Base-by-base conservation (phyloP, 2,888 invertebrate species). In the Hypomecis atomaria region DNA sequence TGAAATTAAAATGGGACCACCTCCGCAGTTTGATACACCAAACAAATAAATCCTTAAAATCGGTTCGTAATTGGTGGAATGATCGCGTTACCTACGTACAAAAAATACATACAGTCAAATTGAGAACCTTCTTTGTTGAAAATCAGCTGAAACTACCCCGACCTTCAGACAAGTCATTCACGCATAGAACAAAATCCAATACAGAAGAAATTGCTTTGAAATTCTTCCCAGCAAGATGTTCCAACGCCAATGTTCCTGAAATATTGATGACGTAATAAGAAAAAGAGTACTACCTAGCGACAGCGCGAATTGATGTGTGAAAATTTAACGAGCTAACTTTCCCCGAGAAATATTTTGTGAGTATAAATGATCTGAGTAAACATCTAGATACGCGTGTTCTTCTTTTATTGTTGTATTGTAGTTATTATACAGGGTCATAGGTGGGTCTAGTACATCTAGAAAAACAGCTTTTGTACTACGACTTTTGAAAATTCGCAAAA, bases 211-310 rank as follows among this genome's bases (percentile, higher is more conserved):
- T 59, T 52, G 40, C 13, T 36, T 40, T 50, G 36, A 53, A 56
- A 60, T 57, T 52, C 50, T 54, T 58, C 54, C 48, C 57, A 43
- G 48, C 53, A 56, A 58, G 60, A 65, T 57, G 57, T 65, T 56
- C 40, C 38, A 49, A 37, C 59, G 48, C 60, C 57, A 55, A 56
- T 53, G 60, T 61, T 43, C 47, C 53, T 65, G 65, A 65, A 65
- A 65, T 65, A 61, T 65, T 65, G 60, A 65, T 65, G 65, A 53
- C 53, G 57, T 57, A 61, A 65, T 65, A 65, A 65, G 60, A 65
- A 65, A 64, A 61, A 60, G 59, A 57, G 60, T 60, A 57, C 43
- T 62, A 58, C 64, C 64, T 37, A 53, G 65, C 60, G 65, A 65
- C 65, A 65, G 56, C 9, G 49, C 13, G 59, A 66, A 66, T 62